Evolutionary conservation across 2,113 vertebrate species (phyloP).

Genomic region (Rhipidura dahli): DNA sequence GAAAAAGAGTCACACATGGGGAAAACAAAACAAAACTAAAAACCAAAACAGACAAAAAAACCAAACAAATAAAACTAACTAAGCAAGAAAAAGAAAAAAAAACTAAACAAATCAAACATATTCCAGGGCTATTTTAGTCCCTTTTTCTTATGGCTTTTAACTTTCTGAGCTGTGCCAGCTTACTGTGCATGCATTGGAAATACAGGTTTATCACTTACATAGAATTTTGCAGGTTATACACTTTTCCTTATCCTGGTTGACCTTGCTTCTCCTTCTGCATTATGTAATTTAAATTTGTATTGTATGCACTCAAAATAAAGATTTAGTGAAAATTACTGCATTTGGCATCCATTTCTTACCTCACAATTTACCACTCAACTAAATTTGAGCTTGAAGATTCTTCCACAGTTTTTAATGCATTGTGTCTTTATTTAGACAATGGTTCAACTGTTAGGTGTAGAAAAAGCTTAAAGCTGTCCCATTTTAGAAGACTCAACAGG

Average conservation of each 20-base stretch:
- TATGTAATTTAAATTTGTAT: not conserved
- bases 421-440: not conserved
- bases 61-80: not conserved
- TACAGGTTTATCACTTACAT: not conserved
- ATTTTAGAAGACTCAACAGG: not conserved
- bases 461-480: not conserved
- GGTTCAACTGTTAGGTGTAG: not conserved
- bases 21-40: not conserved
- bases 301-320: not conserved
- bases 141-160: not conserved
- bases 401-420: not conserved
- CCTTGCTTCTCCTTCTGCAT: not conserved
- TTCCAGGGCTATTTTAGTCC: not conserved
- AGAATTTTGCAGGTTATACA: not conserved
- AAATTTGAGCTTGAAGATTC: not conserved
- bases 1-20: not conserved
- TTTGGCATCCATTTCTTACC: not conserved
- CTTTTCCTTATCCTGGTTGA: not conserved
- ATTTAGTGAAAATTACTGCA: not conserved
- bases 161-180: not conserved
- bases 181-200: not conserved
- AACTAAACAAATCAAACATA: not conserved
- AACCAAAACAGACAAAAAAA: not conserved
- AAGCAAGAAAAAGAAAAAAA: not conserved
- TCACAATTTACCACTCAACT: not conserved